Conservation (phyloP, 2,797 vertebrate species). For the Kryptopterus vitreolus region DNA sequence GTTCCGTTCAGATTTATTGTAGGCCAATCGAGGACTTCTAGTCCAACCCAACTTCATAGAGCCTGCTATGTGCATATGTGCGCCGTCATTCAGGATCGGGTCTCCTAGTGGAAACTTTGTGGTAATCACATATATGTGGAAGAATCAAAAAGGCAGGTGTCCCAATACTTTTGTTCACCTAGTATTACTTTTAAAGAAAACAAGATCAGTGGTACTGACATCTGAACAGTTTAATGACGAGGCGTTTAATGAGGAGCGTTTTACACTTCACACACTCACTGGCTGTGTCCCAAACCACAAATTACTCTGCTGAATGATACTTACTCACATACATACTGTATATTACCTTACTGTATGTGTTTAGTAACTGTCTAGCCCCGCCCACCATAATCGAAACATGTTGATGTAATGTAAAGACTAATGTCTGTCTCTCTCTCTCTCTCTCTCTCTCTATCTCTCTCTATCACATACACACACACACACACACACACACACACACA, state of each 20-base stretch:
- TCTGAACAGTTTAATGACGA: too few species aligned
- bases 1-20: too few species aligned
- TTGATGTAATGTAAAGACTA: background rate
- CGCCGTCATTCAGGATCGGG: too few species aligned
- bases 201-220: background rate
- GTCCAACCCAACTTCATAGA: too few species aligned
- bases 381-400: background rate
- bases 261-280: background rate
- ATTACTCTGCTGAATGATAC: background rate
- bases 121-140: too few species aligned
- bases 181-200: background rate
- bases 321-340: background rate
- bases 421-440: background rate
- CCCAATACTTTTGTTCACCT: too few species aligned
- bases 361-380: background rate
- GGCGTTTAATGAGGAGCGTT: background rate
- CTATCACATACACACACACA: background rate
- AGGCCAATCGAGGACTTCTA: too few species aligned
- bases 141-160: too few species aligned
- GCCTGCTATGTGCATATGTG: too few species aligned
- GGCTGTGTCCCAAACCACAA: background rate
- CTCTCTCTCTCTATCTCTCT: background rate
- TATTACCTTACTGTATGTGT: background rate
- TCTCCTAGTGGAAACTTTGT: too few species aligned
- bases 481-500: slow-evolving; percentile 3